Conservation (phyloP, 2,888 invertebrate genomes). For the Scotopteryx bipunctaria region DNA sequence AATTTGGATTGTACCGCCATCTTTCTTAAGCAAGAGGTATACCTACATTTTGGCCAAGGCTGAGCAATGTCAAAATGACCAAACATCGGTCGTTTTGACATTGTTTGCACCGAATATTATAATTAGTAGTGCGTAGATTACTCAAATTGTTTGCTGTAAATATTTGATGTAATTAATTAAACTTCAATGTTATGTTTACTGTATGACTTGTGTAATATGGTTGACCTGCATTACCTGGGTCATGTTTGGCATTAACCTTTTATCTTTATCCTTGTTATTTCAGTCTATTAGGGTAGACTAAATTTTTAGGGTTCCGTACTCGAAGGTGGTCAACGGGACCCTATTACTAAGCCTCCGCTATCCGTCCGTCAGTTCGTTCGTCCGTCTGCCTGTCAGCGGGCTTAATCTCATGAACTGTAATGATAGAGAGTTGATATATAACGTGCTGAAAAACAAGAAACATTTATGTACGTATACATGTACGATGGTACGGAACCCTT, state of each 20-base stretch:
- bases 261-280: not conserved
- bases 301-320: too few relatives aligned
- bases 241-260: not conserved
- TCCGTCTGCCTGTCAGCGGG: too few relatives aligned
- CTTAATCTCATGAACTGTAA: too few relatives aligned
- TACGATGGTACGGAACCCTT: too few relatives aligned
- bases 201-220: not conserved
- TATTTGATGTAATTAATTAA: slow-evolving; percentile 33
- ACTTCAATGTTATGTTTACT: slow-evolving; percentile 7
- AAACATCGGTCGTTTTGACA: slow-evolving; percentile 34
- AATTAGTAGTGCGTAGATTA: slow-evolving; percentile 42
- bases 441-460: too few relatives aligned
- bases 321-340: too few relatives aligned
- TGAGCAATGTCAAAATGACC: slow-evolving; percentile 30
- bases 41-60: slow-evolving; percentile 15
- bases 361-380: too few relatives aligned
- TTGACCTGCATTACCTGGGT: slow-evolving; percentile 5
- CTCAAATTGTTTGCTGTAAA: slow-evolving; percentile 38
- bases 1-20: not conserved
- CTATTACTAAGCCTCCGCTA: too few relatives aligned
- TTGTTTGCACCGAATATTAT: slow-evolving; percentile 39
- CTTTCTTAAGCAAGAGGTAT: slow-evolving; percentile 1
- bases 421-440: too few relatives aligned
- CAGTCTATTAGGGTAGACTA: too few relatives aligned
- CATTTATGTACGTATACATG: too few relatives aligned